Conservation (phyloP, 30 jellyfish, hydroid and myxozoan species). For the Hydractinia echinata region DNA sequence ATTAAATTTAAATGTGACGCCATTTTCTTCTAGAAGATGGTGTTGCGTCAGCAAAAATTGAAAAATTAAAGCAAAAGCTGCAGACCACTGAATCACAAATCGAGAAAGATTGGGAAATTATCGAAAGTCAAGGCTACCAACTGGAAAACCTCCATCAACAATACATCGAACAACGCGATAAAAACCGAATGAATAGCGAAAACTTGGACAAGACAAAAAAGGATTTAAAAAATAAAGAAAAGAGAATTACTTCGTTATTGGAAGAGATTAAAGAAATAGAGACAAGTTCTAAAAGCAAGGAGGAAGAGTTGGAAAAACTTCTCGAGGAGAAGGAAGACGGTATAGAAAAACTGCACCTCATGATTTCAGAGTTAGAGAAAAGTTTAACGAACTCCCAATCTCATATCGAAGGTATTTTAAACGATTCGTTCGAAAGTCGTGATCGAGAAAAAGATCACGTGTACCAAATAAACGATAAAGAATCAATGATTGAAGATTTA, state of each 20-base stretch:
- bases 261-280: not conserved
- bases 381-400: constrained; percentile 21
- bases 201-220: not conserved
- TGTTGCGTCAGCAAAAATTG: not conserved
- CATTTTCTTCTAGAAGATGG: too few species aligned
- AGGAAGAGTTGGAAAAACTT: constrained; percentile 13
- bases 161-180: constrained; percentile 30
- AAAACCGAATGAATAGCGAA: not conserved
- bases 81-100: constrained; percentile 24
- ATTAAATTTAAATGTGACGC: too few species aligned
- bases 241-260: not conserved
- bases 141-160: constrained; percentile 36
- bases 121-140: constrained; percentile 23
- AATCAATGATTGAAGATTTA: not conserved
- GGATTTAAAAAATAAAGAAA: not conserved
- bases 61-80: constrained; percentile 7
- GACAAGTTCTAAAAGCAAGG: not conserved
- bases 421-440: constrained; percentile 2
- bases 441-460: not conserved
- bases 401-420: constrained; percentile 33
- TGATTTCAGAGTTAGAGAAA: constrained; percentile 13
- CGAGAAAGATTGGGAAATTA: constrained; percentile 36
- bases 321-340: constrained; percentile 33
- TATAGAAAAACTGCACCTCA: constrained; percentile 23
- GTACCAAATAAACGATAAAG: not conserved